Conservation (phyloP, 2,113 vertebrate species). For the Atherinomorus stipes region DNA sequence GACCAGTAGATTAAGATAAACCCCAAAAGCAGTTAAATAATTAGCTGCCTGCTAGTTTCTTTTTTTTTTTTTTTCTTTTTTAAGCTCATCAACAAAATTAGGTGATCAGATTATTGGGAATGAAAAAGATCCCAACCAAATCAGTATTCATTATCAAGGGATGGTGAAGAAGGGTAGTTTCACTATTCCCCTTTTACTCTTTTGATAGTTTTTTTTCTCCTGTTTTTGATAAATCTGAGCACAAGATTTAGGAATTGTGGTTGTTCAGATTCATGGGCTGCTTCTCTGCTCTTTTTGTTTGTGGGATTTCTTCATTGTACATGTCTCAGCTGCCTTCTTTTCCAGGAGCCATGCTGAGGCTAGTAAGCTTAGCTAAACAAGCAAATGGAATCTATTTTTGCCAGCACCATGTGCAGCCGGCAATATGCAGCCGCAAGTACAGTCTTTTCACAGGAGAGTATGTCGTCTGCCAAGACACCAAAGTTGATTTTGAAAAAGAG, state of each 20-base stretch:
- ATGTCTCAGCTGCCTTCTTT: slow-evolving; percentile 39
- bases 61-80: background rate
- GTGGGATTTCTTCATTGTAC: slow-evolving; percentile 30
- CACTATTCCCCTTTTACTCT: background rate
- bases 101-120: slow-evolving; percentile 5
- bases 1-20: slow-evolving; percentile 3
- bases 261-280: slow-evolving; percentile 15
- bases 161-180: background rate
- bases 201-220: background rate
- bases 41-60: slow-evolving; percentile 14
- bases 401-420: slow-evolving; percentile 56
- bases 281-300: slow-evolving; percentile 7
- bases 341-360: slow-evolving; percentile 56
- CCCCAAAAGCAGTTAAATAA: background rate
- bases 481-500: slow-evolving; percentile 17
- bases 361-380: slow-evolving; percentile 65
- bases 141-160: background rate
- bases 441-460: slow-evolving; percentile 38
- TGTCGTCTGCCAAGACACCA: slow-evolving; percentile 28
- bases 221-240: background rate
- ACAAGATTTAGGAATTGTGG: slow-evolving; percentile 1
- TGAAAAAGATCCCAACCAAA: slow-evolving; percentile 36
- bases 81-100: slow-evolving; percentile 28
- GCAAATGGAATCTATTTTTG: slow-evolving; percentile 72
- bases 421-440: slow-evolving; percentile 54